Conservation (phyloP, 64 coral and sea anemone species). For the Montipora capricornis region DNA sequence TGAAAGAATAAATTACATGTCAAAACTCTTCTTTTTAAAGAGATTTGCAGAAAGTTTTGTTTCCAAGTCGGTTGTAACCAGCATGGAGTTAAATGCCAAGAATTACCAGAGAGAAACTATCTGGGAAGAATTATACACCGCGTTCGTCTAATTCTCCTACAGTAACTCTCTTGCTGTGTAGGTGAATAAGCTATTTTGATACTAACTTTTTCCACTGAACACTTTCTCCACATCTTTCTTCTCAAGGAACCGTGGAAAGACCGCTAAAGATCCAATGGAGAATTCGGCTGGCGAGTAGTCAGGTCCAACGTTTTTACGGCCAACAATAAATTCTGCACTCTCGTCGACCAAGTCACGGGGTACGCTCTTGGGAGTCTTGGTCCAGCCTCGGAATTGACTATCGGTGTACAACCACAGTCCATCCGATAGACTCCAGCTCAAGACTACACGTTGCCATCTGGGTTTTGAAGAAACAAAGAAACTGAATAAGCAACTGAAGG, state of each 20-base stretch:
- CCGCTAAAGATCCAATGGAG: constrained; percentile 88
- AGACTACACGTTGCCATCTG: constrained; percentile 96
- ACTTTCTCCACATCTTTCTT: constrained; percentile 88
- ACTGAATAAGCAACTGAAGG: background rate
- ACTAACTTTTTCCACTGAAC: constrained; percentile 95
- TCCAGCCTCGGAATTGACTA: constrained; percentile 93
- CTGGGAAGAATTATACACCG: no score
- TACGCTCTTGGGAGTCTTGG: constrained; percentile 89
- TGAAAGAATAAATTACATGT: no score
- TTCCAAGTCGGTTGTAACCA: no score
- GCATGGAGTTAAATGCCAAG: no score
- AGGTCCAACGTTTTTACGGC: constrained; percentile 83
- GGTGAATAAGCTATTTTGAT: no score
- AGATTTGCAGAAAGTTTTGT: no score
- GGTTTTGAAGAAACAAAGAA: background rate
- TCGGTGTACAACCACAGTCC: constrained; percentile 96
- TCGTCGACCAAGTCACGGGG: constrained; percentile 77
- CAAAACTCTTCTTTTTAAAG: no score
- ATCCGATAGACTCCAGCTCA: constrained; percentile 95
- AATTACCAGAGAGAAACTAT: no score
- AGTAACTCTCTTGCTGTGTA: no score
- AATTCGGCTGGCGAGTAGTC: constrained; percentile 84
- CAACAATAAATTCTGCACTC: constrained; percentile 87
- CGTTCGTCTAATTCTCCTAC: no score
- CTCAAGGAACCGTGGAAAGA: constrained; percentile 88